Percentiles rank a stretch among this genome's conserved stretches.
Evolutionary conservation across 2,113 vertebrate species (phyloP).

Genomic region (Centropus unirufus): DNA sequence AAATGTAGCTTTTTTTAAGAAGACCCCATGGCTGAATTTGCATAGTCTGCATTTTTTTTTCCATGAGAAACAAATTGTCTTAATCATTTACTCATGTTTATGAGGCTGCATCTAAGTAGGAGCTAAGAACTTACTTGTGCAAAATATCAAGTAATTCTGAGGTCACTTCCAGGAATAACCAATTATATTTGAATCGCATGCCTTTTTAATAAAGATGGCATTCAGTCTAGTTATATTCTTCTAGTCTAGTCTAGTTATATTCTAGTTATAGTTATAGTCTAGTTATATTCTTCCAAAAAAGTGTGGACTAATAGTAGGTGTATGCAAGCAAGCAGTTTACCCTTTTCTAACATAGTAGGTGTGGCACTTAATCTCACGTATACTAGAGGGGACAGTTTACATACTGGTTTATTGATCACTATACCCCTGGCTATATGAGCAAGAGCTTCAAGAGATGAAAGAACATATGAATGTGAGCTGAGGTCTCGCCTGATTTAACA

Average conservation of each 20-base stretch:
- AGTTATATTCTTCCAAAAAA: background rate
- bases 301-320: background rate
- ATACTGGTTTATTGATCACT: background rate
- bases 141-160: background rate
- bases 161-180: background rate
- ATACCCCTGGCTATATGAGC: background rate
- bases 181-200: background rate
- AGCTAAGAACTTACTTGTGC: background rate
- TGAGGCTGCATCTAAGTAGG: background rate
- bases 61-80: background rate
- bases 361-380: background rate
- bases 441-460: background rate
- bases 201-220: background rate
- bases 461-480: background rate
- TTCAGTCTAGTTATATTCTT: background rate
- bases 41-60: background rate
- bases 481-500: background rate
- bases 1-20: background rate
- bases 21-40: background rate
- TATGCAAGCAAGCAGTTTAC: background rate
- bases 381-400: background rate
- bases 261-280: too few species aligned
- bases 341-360: background rate
- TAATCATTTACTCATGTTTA: constrained; percentile 20
- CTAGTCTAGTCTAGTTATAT: too few species aligned